Conservation (phyloP, 2,888 invertebrate species). For the Matsumyia berberina region DNA sequence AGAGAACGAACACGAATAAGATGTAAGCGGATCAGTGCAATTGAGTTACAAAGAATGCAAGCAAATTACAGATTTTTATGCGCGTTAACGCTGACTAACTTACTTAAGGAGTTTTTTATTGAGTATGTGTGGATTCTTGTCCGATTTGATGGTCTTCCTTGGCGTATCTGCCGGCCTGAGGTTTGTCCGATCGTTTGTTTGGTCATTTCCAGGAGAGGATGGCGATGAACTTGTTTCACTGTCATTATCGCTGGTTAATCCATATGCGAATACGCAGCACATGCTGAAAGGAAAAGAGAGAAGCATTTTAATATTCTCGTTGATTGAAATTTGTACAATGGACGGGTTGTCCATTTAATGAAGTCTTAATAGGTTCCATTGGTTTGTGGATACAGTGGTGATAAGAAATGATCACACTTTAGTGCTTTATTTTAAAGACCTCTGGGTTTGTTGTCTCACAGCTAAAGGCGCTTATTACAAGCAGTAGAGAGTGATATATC, state of each 20-base stretch:
- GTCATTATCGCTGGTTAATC: slow-evolving; percentile 71
- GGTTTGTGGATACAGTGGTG: background rate
- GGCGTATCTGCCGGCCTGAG: slow-evolving; percentile 10
- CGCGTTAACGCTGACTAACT: slow-evolving; percentile 75
- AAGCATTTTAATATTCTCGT: slow-evolving; percentile 18
- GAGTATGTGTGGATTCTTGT: slow-evolving; percentile 81
- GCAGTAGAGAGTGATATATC: too few species aligned
- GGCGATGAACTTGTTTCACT: slow-evolving; percentile 65
- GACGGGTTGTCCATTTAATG: slow-evolving; percentile 25
- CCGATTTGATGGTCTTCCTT: slow-evolving; percentile 52
- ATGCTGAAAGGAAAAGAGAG: slow-evolving; percentile 78
- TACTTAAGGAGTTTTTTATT: slow-evolving; percentile 83
- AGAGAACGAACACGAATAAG: slow-evolving; percentile 55
- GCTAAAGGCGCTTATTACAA: too few species aligned
- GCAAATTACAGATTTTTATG: slow-evolving; percentile 51
- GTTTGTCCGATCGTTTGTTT: slow-evolving; percentile 56
- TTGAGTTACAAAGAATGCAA: slow-evolving; percentile 52
- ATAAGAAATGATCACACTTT: slow-evolving; percentile 1
- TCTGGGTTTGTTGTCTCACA: too few species aligned
- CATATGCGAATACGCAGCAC: slow-evolving; percentile 78
- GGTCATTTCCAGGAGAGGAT: slow-evolving; percentile 53
- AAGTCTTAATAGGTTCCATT: slow-evolving; percentile 26
- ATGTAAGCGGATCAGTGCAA: slow-evolving; percentile 34
- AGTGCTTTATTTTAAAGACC: background rate
- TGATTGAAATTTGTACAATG: slow-evolving; percentile 44